These are phyloP conservation scores for Sarcophaga rosellei DNA, from an alignment of 2,888 invertebrate species.

Conservation along the genomic window DNA sequence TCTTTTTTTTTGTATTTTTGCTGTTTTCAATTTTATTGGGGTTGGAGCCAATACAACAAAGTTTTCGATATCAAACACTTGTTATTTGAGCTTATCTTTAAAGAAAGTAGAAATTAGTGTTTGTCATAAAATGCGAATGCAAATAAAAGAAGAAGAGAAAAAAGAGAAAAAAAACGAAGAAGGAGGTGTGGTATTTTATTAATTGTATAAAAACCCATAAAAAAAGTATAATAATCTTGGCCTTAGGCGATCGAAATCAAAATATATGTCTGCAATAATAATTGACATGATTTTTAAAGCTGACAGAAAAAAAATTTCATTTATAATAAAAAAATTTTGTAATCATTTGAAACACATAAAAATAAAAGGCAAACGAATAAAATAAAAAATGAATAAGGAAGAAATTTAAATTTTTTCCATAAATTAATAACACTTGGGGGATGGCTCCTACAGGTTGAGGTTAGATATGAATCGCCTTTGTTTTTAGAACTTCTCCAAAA, in stretches of 20 bases:
- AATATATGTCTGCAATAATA: neutral
- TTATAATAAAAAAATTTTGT: conserved; percentile 3
- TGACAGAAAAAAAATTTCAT: neutral
- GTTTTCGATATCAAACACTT: conserved; percentile 44
- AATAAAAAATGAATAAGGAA: neutral
- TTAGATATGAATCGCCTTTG: too few relatives aligned
- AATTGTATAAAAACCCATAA: neutral
- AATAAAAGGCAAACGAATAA: neutral
- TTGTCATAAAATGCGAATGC: conserved; percentile 41
- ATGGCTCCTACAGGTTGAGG: too few relatives aligned
- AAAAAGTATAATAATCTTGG: neutral
- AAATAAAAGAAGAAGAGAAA: neutral
- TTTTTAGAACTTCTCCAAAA: too few relatives aligned
- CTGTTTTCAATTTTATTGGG: neutral
- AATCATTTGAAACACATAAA: neutral
- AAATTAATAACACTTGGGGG: neutral
- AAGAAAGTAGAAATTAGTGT: conserved; percentile 67
- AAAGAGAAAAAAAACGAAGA: neutral
- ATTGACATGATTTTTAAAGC: neutral
- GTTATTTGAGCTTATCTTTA: conserved; percentile 53
- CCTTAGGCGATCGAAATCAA: neutral
- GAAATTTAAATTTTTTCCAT: neutral
- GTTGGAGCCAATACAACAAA: conserved; percentile 41
- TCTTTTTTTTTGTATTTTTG: neutral
- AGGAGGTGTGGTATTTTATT: conserved; percentile 39